Evolutionary conservation across 2,888 invertebrate species (phyloP), one percentile per base, ranked within the genome.

Genomic region (Ctenicera cuprea): DNA sequence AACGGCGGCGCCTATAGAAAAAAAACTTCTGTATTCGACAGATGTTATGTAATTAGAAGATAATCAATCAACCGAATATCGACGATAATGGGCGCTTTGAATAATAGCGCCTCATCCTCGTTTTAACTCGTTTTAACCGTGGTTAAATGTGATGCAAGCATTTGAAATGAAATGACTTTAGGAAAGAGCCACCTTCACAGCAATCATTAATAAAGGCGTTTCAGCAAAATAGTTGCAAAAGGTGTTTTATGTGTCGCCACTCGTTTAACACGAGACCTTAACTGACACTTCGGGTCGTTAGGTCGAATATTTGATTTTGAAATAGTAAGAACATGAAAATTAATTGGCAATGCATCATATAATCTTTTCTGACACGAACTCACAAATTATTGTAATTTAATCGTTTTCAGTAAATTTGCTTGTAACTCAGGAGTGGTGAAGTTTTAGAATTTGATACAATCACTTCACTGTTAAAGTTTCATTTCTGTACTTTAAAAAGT

Each of bases 281-380:
- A 5, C 72, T 66, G 73, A 73, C 73, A 73, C 64, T 54, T 59
- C 43, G 48, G 74, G 65, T 70, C 71, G 43, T 70, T 63, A 74
- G 74, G 74, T 74, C 66, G 33, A n/a, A 52, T 69, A 73, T 73
- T 73, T 64, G 73, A 66, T 74, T 74, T 74, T 65, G 74, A 74
- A 74, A 74, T 71, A 45, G 61, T 16, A n/a, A 48, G 52, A 71
- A 61, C 71, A 59, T 45, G 57, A 63, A 64, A 71, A 65, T 62
- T 69, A 59, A 63, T 70, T 65, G 43, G 52, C 50, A 38, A 61
- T 59, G 20, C 41, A 16, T 61, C 52, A n/a, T n/a, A 69, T 69
- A 50, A 48, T 33, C 12, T 18, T 18, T 37, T 61, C 38, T 22
- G 38, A 50, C 38, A 16, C 50, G 3, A 22, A 22, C 20, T 48